These are phyloP conservation scores for Holothuria leucospilota DNA, from an alignment of 53 echinoderm and acorn worm species.

Conservation along the genomic window DNA sequence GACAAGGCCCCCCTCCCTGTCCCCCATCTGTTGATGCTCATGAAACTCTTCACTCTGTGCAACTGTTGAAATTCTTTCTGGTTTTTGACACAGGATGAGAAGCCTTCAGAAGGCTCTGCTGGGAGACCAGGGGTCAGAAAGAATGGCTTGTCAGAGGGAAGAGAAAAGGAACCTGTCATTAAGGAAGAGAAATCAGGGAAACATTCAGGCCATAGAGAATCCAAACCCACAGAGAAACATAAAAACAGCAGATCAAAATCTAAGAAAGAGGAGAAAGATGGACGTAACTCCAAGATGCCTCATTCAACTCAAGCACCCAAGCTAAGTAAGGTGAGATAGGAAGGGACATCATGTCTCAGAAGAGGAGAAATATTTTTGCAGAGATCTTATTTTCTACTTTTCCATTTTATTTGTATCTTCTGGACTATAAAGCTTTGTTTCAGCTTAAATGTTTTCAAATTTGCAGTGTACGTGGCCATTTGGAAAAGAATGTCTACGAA, in stretches of 20 bases:
- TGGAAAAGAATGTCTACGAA: too few relatives aligned
- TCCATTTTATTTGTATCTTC: too few relatives aligned
- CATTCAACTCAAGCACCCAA: conserved; percentile 53
- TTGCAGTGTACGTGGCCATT: too few relatives aligned
- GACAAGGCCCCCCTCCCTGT: too few relatives aligned
- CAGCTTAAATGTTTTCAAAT: too few relatives aligned
- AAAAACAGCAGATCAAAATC: conserved; percentile 51
- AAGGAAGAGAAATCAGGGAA: conserved; percentile 21
- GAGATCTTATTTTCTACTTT: too few relatives aligned
- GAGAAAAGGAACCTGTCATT: not conserved
- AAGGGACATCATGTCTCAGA: too few relatives aligned
- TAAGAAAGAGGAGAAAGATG: conserved; percentile 55
- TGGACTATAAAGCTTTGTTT: too few relatives aligned
- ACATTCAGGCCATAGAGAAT: conserved; percentile 1
- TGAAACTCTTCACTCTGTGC: not conserved
- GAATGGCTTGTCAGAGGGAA: conserved; percentile 7
- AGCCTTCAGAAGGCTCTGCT: not conserved
- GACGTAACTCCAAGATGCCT: conserved; percentile 38
- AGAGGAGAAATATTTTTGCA: too few relatives aligned
- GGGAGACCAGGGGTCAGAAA: not conserved
- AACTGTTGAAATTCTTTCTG: not conserved
- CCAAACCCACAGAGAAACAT: conserved; percentile 60
- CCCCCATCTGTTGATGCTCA: too few relatives aligned
- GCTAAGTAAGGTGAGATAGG: conserved; percentile 61
- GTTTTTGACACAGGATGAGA: conserved; percentile 18